Evolutionary conservation across 2,888 invertebrate genomes (phyloP), one percentile per base, ranked within the genome.

Genomic region (Sesia bembeciformis): DNA sequence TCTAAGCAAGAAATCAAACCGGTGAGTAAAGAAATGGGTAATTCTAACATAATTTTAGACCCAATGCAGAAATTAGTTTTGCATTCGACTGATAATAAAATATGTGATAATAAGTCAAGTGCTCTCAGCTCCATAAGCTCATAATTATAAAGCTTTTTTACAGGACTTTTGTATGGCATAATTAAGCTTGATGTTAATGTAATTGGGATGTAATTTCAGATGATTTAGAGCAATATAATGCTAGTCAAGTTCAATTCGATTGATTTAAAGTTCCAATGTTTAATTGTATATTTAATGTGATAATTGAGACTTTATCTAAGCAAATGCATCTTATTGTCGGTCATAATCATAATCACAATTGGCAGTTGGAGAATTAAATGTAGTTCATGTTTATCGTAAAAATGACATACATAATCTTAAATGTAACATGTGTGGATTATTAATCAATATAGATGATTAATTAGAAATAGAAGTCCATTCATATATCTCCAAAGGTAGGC

Each of bases 81-180:
- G 85, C 86, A 81, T 77, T 76, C 88, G 89, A 89, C 89, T 88
- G 89, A 89, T 84, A 89, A 83, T 72, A 84, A 84, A 76, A 76
- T 85, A 81, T 89, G 89, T 89, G 89, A 89, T 89, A 89, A 79
- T 84, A 86, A 84, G 62, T 72, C 81, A 74, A 87, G 84, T 81
- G 82, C 84, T 76, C 81, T 88, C 81, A 84, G 83, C 82, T 84
- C 88, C 6, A 72, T 75, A 81, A 84, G 82, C 74, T 81, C 83
- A 67, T 85, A 85, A 23, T 23, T 23, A 81, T 77, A 76, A 75
- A 72, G 79, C 81, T 64, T 81, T 81, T 76, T 82, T 69, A 73
- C 70, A 72, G 64, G 58, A 71, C 69, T 75, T 77, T 84, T 83
- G 75, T 81, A 79, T 67, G 69, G 72, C 70, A 59, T 67, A 63